A percentile compares a stretch with the other conserved stretches of the same genome.
These are phyloP conservation scores for Mesitornis unicolor DNA, from an alignment of 2,113 vertebrate species.

Conservation along the genomic window DNA sequence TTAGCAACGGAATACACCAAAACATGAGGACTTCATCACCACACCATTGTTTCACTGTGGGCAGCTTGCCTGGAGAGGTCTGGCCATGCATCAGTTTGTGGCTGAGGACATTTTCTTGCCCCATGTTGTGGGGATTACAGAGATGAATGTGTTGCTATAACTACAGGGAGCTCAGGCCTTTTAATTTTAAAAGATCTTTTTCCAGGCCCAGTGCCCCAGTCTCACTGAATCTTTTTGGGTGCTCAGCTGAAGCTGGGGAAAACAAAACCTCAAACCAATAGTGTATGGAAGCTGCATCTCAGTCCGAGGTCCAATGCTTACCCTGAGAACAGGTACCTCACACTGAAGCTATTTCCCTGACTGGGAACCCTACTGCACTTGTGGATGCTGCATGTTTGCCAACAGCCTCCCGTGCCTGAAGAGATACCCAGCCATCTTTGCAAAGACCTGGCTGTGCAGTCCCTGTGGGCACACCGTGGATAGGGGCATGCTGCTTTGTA, in stretches of 20 bases:
- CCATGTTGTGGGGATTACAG: background rate
- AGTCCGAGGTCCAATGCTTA: accelerated
- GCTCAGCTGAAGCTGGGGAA: background rate
- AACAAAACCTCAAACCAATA: accelerated
- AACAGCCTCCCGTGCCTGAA: background rate
- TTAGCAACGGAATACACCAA: background rate
- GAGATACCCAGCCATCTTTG: accelerated
- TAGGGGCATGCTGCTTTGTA: background rate
- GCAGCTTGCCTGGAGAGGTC: background rate
- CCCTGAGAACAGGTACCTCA: background rate
- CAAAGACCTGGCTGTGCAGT: background rate
- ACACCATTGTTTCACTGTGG: accelerated
- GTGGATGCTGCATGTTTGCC: background rate
- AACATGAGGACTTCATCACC: accelerated
- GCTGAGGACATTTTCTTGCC: background rate
- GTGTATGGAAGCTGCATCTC: background rate
- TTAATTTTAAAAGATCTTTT: background rate
- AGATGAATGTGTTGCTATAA: accelerated
- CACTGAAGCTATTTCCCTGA: accelerated
- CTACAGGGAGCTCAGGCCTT: background rate
- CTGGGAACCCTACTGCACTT: background rate
- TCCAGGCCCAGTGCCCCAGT: background rate
- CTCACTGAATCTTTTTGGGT: no score
- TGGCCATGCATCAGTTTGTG: accelerated
- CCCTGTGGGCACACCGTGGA: background rate